These are phyloP conservation scores for Osedax frankpressi DNA, from an alignment of 2,888 invertebrate genomes.

Conservation along the genomic window DNA sequence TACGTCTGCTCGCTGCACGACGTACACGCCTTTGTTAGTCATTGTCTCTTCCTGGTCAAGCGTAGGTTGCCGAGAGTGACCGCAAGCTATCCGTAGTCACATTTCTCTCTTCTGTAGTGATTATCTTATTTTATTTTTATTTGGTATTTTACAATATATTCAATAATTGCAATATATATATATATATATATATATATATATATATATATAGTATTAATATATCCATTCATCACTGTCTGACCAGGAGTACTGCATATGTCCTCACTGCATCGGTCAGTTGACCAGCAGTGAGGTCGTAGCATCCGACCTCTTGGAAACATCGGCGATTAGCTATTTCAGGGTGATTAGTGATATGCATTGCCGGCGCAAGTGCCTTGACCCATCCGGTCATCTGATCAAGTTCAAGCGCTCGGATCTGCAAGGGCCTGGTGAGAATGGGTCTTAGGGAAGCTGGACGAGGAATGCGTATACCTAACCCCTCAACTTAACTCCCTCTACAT, in stretches of 20 bases:
- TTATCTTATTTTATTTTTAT: too few species aligned
- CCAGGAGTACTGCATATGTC: background rate
- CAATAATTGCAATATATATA: background rate
- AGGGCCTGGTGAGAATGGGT: background rate
- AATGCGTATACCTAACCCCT: too few species aligned
- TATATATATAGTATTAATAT: background rate
- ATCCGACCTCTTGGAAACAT: too few species aligned
- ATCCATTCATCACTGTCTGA: background rate
- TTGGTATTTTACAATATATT: background rate
- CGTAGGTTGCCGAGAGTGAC: too few species aligned
- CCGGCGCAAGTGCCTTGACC: background rate
- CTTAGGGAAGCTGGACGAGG: too few species aligned
- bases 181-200: background rate
- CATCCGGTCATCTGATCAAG: background rate
- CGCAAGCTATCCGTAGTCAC: too few species aligned
- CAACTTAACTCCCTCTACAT: too few species aligned
- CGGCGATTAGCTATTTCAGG: background rate
- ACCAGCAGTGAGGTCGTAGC: background rate
- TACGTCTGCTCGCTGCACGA: background rate
- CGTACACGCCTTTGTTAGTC: background rate
- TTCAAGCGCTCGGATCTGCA: background rate
- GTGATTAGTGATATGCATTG: background rate
- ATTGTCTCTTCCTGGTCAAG: too few species aligned
- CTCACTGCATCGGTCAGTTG: background rate
- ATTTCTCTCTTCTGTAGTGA: too few species aligned